These are phyloP conservation scores for Tenualosa ilisha DNA, from an alignment of 2,797 vertebrate genomes.

Conservation along the genomic window DNA sequence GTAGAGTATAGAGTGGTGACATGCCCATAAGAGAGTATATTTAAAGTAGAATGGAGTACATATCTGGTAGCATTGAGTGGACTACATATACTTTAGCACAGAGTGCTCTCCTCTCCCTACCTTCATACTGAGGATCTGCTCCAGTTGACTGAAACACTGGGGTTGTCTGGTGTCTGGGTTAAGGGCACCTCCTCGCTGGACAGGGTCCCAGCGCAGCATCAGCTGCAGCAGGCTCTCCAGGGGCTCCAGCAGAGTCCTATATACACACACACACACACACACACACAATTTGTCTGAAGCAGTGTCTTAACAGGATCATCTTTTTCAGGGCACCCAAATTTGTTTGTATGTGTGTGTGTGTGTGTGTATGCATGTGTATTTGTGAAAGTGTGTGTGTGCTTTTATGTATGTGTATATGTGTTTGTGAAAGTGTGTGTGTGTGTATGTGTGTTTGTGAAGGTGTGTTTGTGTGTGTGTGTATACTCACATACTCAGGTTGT, in stretches of 20 bases:
- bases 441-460: background rate
- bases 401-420: background rate
- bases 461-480: background rate
- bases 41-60: too few relatives aligned
- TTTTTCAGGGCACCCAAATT: too few relatives aligned
- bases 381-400: background rate
- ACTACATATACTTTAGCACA: too few relatives aligned
- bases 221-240: slow-evolving; percentile 88
- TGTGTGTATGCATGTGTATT: too few relatives aligned
- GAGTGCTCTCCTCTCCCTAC: slow-evolving; percentile 61
- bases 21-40: too few relatives aligned
- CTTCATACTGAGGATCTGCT: slow-evolving; percentile 89
- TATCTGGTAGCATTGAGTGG: too few relatives aligned
- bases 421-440: background rate
- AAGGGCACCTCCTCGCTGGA: slow-evolving; percentile 82
- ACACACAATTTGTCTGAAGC: slow-evolving; percentile 8
- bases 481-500: slow-evolving; percentile 89
- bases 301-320: background rate
- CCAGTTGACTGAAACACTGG: slow-evolving; percentile 82
- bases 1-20: too few relatives aligned
- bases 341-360: too few relatives aligned
- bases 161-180: slow-evolving; percentile 77
- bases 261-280: slow-evolving; percentile 33
- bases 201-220: slow-evolving; percentile 92
- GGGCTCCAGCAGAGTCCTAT: slow-evolving; percentile 86